Conservation (phyloP, 2,113 vertebrate species). For the Apaloderma vittatum region DNA sequence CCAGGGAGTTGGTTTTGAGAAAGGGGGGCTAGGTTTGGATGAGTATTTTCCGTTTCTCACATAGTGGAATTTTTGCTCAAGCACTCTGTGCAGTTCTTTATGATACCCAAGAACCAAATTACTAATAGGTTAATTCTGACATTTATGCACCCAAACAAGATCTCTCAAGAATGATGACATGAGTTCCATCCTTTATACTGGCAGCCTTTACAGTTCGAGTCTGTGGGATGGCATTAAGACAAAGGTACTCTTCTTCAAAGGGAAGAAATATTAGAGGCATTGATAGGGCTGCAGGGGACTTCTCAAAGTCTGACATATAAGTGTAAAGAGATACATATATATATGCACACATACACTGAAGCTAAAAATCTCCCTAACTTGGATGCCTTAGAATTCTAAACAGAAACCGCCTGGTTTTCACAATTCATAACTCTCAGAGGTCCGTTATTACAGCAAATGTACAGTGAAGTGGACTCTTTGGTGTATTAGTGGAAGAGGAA, state of each 20-base stretch:
- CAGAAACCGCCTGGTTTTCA: not conserved
- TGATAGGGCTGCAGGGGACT: not conserved
- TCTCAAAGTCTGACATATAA: not conserved
- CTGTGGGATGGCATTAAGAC: not conserved
- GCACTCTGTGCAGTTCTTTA: not conserved
- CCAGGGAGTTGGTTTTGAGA: not conserved
- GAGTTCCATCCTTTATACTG: not conserved
- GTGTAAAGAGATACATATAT: not conserved
- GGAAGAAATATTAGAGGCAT: not conserved
- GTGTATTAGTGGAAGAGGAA: not conserved
- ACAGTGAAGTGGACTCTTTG: not conserved
- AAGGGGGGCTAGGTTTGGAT: not conserved
- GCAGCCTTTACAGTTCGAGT: not conserved
- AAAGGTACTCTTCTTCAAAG: not conserved
- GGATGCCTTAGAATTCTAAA: not conserved
- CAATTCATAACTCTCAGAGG: not conserved
- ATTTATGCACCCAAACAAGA: not conserved
- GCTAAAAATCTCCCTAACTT: not conserved
- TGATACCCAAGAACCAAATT: not conserved
- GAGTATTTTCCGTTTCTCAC: not conserved
- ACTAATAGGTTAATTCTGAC: not conserved
- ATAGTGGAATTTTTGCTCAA: not conserved
- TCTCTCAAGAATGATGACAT: not conserved
- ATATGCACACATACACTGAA: not conserved
- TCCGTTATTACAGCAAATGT: not conserved